These are phyloP conservation scores for Corydoras sp. DNA, from an alignment of 2,113 vertebrate species.

Conservation along the genomic window DNA sequence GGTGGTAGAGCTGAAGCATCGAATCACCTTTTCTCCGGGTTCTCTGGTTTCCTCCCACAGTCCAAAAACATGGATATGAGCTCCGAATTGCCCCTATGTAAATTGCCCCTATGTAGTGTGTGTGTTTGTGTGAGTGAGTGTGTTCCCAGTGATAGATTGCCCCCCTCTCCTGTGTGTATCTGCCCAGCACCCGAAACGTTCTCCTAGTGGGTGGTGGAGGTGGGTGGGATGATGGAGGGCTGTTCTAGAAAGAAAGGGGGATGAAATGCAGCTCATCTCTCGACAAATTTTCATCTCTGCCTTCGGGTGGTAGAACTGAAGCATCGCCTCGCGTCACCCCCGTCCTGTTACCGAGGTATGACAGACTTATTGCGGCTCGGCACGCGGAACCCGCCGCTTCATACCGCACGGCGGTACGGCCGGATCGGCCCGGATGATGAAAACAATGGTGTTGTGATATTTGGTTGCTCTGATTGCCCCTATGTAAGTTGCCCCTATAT, in stretches of 20 bases:
- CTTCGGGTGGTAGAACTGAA: constrained; percentile 15
- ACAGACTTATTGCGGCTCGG: constrained; percentile 26
- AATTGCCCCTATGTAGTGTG: not conserved
- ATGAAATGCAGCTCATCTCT: too few species aligned
- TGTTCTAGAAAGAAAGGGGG: too few species aligned
- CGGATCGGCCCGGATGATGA: not conserved
- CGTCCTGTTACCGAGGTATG: constrained; percentile 23
- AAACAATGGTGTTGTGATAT: constrained; percentile 68
- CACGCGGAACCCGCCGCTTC: constrained; percentile 28
- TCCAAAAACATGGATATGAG: too few species aligned
- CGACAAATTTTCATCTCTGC: constrained; percentile 18
- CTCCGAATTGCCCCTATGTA: too few species aligned
- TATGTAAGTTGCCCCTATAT: too few species aligned
- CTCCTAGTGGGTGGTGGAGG: too few species aligned
- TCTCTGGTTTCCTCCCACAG: not conserved
- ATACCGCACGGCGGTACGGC: constrained; percentile 1
- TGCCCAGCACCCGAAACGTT: too few species aligned
- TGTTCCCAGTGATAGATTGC: too few species aligned
- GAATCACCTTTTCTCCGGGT: constrained; percentile 16
- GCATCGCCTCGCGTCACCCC: constrained; percentile 21
- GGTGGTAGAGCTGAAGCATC: constrained; percentile 21
- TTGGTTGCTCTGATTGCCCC: too few species aligned
- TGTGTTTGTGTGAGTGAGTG: too few species aligned
- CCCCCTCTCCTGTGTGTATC: too few species aligned
- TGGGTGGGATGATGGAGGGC: too few species aligned